Percentiles rank a stretch among this genome's conserved stretches.
Evolutionary conservation across 2,888 invertebrate species (phyloP).

Genomic region (Melieria omissa): DNA sequence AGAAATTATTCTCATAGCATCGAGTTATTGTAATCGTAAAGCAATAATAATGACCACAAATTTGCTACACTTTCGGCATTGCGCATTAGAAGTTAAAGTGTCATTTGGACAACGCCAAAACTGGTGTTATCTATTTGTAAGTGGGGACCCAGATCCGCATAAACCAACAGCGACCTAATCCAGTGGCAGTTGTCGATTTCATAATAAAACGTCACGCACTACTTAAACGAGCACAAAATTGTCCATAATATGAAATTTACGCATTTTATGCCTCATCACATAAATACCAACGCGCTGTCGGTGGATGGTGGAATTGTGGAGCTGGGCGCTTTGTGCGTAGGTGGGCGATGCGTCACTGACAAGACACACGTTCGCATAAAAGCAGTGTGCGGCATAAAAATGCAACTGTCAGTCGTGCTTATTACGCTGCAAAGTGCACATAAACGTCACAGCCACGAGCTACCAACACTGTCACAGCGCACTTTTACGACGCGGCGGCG

Average conservation of each 20-base stretch:
- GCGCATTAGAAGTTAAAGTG: no score
- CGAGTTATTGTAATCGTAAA: not conserved
- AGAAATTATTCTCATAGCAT: not conserved
- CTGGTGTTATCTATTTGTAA: slow-evolving; percentile 24
- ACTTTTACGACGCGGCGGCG: slow-evolving; percentile 20
- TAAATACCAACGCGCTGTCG: not conserved
- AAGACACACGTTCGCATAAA: not conserved
- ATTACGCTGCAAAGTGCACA: slow-evolving; percentile 38
- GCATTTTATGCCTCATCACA: slow-evolving; percentile 15
- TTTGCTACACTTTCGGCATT: slow-evolving; percentile 18
- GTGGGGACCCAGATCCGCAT: not conserved
- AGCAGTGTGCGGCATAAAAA: slow-evolving; percentile 52
- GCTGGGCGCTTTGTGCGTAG: not conserved
- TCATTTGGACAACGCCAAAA: not conserved
- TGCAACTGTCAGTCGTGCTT: slow-evolving; percentile 48
- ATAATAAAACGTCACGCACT: slow-evolving; percentile 9
- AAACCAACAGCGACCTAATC: slow-evolving; percentile 7
- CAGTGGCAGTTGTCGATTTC: slow-evolving; percentile 15
- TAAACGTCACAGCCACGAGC: slow-evolving; percentile 30
- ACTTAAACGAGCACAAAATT: no score
- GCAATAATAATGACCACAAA: slow-evolving; percentile 20
- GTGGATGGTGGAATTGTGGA: not conserved
- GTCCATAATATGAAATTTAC: slow-evolving; percentile 21
- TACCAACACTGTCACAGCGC: not conserved
- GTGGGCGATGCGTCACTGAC: not conserved